A percentile compares a stretch with the other conserved stretches of the same genome.
Conservation (phyloP, 2,888 invertebrate genomes). For the Drosophila pegasa region DNA sequence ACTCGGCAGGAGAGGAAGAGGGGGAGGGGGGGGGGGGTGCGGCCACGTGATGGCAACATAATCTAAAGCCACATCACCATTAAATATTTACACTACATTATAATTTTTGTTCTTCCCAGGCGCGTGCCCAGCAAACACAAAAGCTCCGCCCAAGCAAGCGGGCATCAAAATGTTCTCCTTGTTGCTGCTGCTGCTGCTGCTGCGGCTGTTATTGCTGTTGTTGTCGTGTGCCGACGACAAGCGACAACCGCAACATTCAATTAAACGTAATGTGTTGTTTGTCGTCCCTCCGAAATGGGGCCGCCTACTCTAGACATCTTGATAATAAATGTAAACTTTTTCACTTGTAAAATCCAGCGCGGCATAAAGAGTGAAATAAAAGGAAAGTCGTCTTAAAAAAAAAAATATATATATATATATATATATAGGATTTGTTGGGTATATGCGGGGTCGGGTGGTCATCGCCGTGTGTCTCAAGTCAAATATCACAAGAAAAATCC, state of each 20-base stretch:
- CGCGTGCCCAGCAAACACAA: slow-evolving; percentile 55
- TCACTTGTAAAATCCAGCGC: slow-evolving; percentile 60
- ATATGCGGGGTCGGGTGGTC: slow-evolving; percentile 47
- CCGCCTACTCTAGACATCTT: slow-evolving; percentile 29
- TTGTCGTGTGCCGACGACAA: slow-evolving; percentile 37
- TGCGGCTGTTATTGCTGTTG: slow-evolving; percentile 22
- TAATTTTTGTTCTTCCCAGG: slow-evolving; percentile 65
- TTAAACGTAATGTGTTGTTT: slow-evolving; percentile 78
- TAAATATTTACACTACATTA: slow-evolving; percentile 80
- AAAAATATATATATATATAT: slow-evolving; percentile 26
- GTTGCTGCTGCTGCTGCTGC: slow-evolving; percentile 13
- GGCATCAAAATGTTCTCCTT: slow-evolving; percentile 1
- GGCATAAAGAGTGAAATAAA: slow-evolving; percentile 68
- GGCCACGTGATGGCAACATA: slow-evolving; percentile 64
- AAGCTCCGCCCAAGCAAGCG: slow-evolving; percentile 12
- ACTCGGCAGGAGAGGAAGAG: slow-evolving; percentile 24
- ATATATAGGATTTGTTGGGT: not conserved
- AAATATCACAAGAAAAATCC: slow-evolving; percentile 80
- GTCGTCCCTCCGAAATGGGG: slow-evolving; percentile 65
- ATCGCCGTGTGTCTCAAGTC: slow-evolving; percentile 53
- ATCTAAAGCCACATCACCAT: slow-evolving; percentile 77
- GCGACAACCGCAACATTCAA: slow-evolving; percentile 71
- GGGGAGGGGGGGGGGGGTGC: too few species aligned
- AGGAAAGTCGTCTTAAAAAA: slow-evolving; percentile 32
- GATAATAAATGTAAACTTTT: slow-evolving; percentile 77